A percentile compares a stretch with the other conserved stretches of the same genome.
Conservation (phyloP, 2,888 invertebrate genomes). For the Leucoma salicis region DNA sequence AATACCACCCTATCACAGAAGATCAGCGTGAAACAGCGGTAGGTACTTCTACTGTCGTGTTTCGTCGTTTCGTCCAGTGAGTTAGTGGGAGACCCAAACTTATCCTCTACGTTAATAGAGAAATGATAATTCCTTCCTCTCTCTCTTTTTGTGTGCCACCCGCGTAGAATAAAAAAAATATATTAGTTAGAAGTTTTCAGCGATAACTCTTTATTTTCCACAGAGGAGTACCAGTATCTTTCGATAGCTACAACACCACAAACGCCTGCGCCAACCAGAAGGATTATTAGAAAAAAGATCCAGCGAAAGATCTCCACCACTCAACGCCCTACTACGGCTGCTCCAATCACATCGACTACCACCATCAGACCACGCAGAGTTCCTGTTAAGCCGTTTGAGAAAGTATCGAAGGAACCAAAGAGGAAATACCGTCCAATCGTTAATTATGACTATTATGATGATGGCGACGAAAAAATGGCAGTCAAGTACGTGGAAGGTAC, state of each 20-base stretch:
- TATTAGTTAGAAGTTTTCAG: too few species aligned
- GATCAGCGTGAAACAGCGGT: too few species aligned
- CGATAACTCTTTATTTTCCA: slow-evolving; percentile 18
- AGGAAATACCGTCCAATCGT: slow-evolving; percentile 56
- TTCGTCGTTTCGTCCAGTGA: too few species aligned
- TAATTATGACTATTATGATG: slow-evolving; percentile 88
- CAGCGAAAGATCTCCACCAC: slow-evolving; percentile 63
- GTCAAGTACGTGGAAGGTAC: slow-evolving; percentile 71
- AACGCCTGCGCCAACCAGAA: slow-evolving; percentile 34
- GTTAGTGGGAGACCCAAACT: too few species aligned
- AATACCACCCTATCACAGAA: too few species aligned
- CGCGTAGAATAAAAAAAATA: too few species aligned
- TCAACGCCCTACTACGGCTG: slow-evolving; percentile 36
- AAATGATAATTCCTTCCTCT: too few species aligned
- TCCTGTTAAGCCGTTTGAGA: slow-evolving; percentile 53
- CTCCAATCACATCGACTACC: slow-evolving; percentile 16
- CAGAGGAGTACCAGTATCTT: slow-evolving; percentile 74
- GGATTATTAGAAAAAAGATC: slow-evolving; percentile 57
- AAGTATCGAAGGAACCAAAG: slow-evolving; percentile 44
- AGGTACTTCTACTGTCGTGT: too few species aligned
- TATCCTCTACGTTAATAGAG: too few species aligned
- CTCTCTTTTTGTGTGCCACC: too few species aligned
- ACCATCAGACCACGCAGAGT: slow-evolving; percentile 30
- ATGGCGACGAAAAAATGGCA: slow-evolving; percentile 80
- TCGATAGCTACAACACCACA: slow-evolving; percentile 61